phyloP scores from a whole-genome alignment of 2,888 invertebrate genomes.

The Dynastes grantii region DNA sequence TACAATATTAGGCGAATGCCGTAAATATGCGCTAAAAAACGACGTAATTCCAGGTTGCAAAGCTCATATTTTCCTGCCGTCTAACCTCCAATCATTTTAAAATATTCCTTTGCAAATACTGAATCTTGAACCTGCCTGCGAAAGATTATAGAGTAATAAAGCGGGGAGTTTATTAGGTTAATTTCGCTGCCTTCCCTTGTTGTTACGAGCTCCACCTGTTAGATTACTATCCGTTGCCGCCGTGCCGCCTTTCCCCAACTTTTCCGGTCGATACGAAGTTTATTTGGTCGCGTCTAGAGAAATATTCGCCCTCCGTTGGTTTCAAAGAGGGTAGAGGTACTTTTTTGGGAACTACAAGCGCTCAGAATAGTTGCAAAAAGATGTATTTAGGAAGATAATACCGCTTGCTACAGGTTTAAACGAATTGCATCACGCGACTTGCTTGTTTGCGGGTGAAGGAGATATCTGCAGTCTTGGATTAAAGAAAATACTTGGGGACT shows the following conservation, averaged over 20 bases:
- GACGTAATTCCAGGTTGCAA: background rate
- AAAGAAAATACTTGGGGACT: background rate
- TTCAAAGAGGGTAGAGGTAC: background rate
- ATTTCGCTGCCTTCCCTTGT: constrained; percentile 21
- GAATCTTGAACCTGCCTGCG: constrained; percentile 20
- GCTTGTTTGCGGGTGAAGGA: background rate
- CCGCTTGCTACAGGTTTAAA: background rate
- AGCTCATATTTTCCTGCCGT: background rate
- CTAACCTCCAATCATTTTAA: constrained; percentile 5
- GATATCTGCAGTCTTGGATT: background rate
- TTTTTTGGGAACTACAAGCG: background rate
- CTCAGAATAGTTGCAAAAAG: background rate
- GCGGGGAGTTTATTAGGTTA: constrained; percentile 38
- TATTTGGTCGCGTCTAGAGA: background rate
- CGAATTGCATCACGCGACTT: background rate
- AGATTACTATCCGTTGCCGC: constrained; percentile 26
- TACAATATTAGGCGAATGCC: background rate
- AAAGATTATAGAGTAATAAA: constrained; percentile 37
- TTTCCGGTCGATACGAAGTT: constrained; percentile 41
- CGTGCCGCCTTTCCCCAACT: constrained; percentile 1
- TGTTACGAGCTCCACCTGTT: constrained; percentile 53
- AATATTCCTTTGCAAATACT: constrained; percentile 21
- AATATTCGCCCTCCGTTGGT: background rate
- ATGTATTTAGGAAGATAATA: background rate
- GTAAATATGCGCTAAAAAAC: background rate